These are phyloP conservation scores for Sander vitreus DNA, from an alignment of 2,113 vertebrate genomes.

Conservation along the genomic window DNA sequence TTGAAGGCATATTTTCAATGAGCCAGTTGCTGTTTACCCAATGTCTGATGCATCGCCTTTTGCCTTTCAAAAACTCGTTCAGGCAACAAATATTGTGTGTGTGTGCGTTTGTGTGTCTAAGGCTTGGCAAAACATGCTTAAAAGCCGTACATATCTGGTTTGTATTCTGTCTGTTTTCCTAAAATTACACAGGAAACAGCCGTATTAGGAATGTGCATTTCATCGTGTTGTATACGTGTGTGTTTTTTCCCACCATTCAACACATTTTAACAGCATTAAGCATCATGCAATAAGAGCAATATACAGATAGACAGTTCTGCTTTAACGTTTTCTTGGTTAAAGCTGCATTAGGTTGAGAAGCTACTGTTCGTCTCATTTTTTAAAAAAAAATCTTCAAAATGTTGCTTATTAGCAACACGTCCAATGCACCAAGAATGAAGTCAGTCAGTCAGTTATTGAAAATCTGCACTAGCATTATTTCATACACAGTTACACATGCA, in stretches of 20 bases:
- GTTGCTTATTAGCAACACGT: not conserved
- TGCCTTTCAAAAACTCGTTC: slow-evolving; percentile 28
- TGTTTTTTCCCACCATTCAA: not conserved
- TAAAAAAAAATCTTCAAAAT: not conserved
- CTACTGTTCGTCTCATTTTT: not conserved
- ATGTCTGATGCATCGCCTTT: slow-evolving; percentile 18
- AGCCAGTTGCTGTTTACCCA: slow-evolving; percentile 14
- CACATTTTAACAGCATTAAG: not conserved
- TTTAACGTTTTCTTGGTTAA: not conserved
- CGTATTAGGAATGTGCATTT: not conserved
- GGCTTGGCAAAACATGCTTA: not conserved
- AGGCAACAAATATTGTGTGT: slow-evolving; percentile 30
- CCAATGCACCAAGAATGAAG: slow-evolving; percentile 1
- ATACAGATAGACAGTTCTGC: not conserved
- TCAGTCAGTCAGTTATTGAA: slow-evolving; percentile 10
- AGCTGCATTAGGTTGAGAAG: not conserved
- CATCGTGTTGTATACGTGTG: not conserved
- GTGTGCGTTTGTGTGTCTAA: not conserved
- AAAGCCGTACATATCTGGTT: not conserved
- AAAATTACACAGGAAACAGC: not conserved
- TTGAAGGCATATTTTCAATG: slow-evolving; percentile 19
- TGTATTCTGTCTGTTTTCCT: not conserved
- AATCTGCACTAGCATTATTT: slow-evolving; percentile 19
- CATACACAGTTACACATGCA: slow-evolving; percentile 44
- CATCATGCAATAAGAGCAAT: not conserved